phyloP scores from a whole-genome alignment of 2,113 vertebrate genomes.

The Microcebus jonahi region DNA sequence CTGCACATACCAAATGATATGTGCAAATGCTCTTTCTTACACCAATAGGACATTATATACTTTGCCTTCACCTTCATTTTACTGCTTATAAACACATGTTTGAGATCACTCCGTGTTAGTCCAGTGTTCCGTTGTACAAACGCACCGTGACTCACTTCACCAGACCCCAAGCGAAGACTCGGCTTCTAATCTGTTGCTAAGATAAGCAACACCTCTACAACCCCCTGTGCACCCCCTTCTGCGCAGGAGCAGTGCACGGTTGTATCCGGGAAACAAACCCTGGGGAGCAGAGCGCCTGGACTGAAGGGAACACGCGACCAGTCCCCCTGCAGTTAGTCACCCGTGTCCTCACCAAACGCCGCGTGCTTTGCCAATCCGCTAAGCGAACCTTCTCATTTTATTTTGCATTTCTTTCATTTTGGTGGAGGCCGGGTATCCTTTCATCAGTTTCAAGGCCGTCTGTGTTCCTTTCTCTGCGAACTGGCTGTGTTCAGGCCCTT shows the following conservation, averaged over 20 bases:
- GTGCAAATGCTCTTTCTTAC: not conserved
- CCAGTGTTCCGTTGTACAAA: fast-evolving
- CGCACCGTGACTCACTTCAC: not conserved
- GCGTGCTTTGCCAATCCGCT: not conserved
- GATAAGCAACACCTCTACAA: not conserved
- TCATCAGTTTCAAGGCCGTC: constrained; percentile 12
- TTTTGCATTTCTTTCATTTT: constrained; percentile 43
- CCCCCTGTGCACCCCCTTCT: not conserved
- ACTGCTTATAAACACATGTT: not conserved
- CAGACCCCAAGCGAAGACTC: not conserved
- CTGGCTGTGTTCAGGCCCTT: not conserved
- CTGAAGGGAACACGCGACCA: not conserved
- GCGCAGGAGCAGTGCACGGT: not conserved
- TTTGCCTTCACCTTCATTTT: not conserved
- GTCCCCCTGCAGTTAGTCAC: not conserved
- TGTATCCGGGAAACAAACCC: not conserved
- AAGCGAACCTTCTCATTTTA: not conserved
- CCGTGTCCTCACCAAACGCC: not conserved
- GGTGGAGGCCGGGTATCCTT: constrained; percentile 6
- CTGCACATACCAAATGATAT: not conserved
- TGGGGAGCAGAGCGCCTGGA: not conserved
- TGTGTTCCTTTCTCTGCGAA: not conserved
- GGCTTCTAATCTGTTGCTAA: not conserved
- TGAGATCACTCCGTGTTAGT: not conserved
- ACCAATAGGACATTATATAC: not conserved